phyloP scores from a whole-genome alignment of 2,888 invertebrate genomes.

The Germaria angustata region DNA sequence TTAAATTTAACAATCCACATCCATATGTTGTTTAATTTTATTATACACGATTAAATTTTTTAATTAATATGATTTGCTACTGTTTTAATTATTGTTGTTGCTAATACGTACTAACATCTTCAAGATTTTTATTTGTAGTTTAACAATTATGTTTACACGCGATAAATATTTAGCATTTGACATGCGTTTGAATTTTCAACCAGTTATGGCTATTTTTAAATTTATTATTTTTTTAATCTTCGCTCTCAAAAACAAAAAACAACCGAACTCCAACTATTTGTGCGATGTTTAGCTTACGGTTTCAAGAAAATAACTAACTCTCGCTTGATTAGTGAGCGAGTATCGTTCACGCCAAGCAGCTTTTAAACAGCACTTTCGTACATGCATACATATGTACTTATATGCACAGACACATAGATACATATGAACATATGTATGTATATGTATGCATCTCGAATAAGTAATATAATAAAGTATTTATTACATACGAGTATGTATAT shows the following conservation, averaged over 20 bases:
- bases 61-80: slow-evolving; percentile 8
- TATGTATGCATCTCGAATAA: too few relatives aligned
- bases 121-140: background rate
- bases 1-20: background rate
- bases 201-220: background rate
- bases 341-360: slow-evolving; percentile 7
- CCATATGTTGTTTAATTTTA: background rate
- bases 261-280: slow-evolving; percentile 40
- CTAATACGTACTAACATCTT: background rate
- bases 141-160: background rate
- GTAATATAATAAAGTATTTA: too few relatives aligned
- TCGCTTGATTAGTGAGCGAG: slow-evolving; percentile 19
- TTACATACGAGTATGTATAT: too few relatives aligned
- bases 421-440: background rate
- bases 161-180: background rate
- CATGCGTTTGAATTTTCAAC: background rate
- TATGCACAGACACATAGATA: background rate
- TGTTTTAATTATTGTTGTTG: background rate
- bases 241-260: background rate
- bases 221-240: slow-evolving; percentile 2
- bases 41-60: background rate
- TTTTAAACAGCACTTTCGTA: background rate
- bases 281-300: slow-evolving; percentile 59
- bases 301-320: slow-evolving; percentile 52
- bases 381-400: background rate